Conservation (phyloP, 2,888 invertebrate genomes). For the Cosmorhoe ocellata region DNA sequence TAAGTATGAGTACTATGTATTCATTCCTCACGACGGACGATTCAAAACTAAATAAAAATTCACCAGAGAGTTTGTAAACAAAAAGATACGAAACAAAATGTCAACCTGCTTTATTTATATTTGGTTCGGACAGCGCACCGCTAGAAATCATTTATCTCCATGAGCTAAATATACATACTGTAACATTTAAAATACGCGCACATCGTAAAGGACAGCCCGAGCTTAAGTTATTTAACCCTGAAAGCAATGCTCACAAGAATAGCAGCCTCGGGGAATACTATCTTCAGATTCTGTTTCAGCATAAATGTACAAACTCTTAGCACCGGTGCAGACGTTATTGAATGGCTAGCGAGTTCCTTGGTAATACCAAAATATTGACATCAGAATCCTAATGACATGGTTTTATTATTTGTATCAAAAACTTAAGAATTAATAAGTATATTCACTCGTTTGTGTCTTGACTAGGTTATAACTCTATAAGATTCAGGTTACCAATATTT, state of each 20-base stretch:
- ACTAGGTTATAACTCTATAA: too few species aligned
- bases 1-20: too few species aligned
- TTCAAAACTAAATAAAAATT: not conserved
- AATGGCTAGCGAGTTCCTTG: not conserved
- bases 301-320: slow-evolving; percentile 37
- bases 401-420: too few species aligned
- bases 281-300: slow-evolving; percentile 33
- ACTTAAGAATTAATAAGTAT: too few species aligned
- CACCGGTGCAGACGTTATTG: not conserved
- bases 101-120: slow-evolving; percentile 15
- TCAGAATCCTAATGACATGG: too few species aligned
- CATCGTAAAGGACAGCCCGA: slow-evolving; percentile 55
- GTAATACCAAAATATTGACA: not conserved
- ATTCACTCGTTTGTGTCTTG: too few species aligned
- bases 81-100: slow-evolving; percentile 13
- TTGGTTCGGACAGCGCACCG: slow-evolving; percentile 21
- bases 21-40: not conserved
- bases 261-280: slow-evolving; percentile 60
- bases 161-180: slow-evolving; percentile 60
- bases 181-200: slow-evolving; percentile 55
- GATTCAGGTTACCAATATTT: too few species aligned
- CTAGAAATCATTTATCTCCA: slow-evolving; percentile 50
- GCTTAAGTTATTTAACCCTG: slow-evolving; percentile 78
- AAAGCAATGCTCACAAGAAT: slow-evolving; percentile 67
- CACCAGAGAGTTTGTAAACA: not conserved